phyloP scores from a whole-genome alignment of 2,888 invertebrate genomes.

The Esperia sulphurella region DNA sequence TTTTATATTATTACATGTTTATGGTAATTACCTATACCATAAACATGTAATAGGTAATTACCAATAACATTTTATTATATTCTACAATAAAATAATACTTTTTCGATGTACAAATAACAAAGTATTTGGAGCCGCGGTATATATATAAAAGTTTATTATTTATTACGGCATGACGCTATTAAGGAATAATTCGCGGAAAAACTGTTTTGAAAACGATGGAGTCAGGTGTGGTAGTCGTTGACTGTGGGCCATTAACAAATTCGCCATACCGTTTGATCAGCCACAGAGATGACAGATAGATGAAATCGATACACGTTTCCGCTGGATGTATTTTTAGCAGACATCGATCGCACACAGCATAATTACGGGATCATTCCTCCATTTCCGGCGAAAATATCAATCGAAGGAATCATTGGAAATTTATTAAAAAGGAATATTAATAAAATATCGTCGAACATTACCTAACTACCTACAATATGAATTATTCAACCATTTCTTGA shows the following conservation, averaged over 20 bases:
- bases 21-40: too few relatives aligned
- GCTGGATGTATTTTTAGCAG: slow-evolving; percentile 53
- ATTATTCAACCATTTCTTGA: too few relatives aligned
- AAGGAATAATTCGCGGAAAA: slow-evolving; percentile 24
- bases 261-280: slow-evolving; percentile 64
- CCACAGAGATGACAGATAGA: slow-evolving; percentile 54
- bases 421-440: not conserved
- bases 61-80: too few relatives aligned
- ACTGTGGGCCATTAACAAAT: slow-evolving; percentile 23
- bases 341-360: slow-evolving; percentile 20
- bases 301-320: slow-evolving; percentile 57
- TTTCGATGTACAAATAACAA: too few relatives aligned
- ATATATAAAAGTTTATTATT: not conserved
- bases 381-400: slow-evolving; percentile 39
- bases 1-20: too few relatives aligned
- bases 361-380: slow-evolving; percentile 24
- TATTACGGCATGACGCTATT: not conserved
- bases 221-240: slow-evolving; percentile 32
- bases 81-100: too few relatives aligned
- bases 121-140: too few relatives aligned
- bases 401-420: not conserved
- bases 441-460: too few relatives aligned
- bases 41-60: too few relatives aligned
- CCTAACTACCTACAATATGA: too few relatives aligned
- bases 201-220: slow-evolving; percentile 24